Conservation (phyloP, 2,113 vertebrate genomes). For the Percina caprodes region DNA sequence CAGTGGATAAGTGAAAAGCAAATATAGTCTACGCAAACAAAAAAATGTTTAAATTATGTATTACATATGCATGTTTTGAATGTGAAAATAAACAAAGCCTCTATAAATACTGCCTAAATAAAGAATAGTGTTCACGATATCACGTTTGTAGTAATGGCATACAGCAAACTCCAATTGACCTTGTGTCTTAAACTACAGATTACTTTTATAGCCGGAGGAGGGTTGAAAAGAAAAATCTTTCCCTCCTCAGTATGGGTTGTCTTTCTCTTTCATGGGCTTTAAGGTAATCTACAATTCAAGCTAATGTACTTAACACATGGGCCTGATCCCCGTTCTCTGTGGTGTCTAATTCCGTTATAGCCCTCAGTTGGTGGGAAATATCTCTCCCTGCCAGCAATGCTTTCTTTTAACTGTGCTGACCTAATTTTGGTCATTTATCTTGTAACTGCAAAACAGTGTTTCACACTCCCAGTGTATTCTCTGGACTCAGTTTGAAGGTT, state of each 20-base stretch:
- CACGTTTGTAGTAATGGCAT: background rate
- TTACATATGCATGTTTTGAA: background rate
- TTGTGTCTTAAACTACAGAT: slow-evolving; percentile 28
- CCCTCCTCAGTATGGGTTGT: slow-evolving; percentile 22
- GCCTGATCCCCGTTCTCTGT: slow-evolving; percentile 68
- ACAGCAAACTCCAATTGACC: slow-evolving; percentile 42
- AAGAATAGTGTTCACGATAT: background rate
- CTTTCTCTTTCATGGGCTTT: slow-evolving; percentile 58
- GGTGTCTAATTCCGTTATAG: slow-evolving; percentile 63
- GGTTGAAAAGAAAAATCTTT: slow-evolving; percentile 6
- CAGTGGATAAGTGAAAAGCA: background rate
- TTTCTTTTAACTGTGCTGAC: slow-evolving; percentile 68
- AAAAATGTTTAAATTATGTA: background rate
- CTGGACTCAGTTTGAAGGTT: slow-evolving; percentile 49
- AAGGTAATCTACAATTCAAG: slow-evolving; percentile 65
- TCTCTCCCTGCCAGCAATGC: slow-evolving; percentile 65
- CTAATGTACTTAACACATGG: slow-evolving; percentile 66
- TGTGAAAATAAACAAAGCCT: background rate
- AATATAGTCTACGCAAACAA: background rate
- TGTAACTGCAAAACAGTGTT: slow-evolving; percentile 58
- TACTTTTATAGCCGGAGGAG: slow-evolving; percentile 25
- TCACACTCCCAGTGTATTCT: slow-evolving; percentile 38
- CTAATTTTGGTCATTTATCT: slow-evolving; percentile 77
- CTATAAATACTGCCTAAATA: background rate
- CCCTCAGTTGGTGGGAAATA: slow-evolving; percentile 68